Percentiles rank a stretch among this genome's conserved stretches.
phyloP scores from a whole-genome alignment of 2,888 invertebrate genomes.

The Isoperla grammatica region DNA sequence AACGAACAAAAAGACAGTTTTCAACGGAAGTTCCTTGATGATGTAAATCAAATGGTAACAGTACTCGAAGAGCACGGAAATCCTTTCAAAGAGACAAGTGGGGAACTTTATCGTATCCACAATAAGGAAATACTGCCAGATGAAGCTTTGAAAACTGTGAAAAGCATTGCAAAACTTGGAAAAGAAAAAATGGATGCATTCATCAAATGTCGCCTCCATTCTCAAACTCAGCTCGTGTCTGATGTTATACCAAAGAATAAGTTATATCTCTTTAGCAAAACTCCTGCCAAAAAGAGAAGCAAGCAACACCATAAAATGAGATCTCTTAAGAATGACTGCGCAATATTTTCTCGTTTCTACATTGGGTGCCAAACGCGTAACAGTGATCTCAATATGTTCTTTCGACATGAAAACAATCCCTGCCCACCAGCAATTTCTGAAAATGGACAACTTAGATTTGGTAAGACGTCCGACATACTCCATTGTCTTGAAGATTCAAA shows the following conservation, averaged over 20 bases:
- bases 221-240: neutral
- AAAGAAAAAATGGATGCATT: slow-evolving; percentile 13
- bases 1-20: slow-evolving; percentile 22
- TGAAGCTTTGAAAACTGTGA: neutral
- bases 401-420: slow-evolving; percentile 10
- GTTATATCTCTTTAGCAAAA: too few species aligned
- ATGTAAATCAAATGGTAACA: slow-evolving; percentile 19
- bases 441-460: slow-evolving; percentile 13
- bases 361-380: slow-evolving; percentile 19
- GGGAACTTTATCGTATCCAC: slow-evolving; percentile 19
- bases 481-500: neutral
- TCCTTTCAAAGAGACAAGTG: slow-evolving; percentile 20
- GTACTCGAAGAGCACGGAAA: slow-evolving; percentile 21
- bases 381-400: slow-evolving; percentile 11
- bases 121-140: slow-evolving; percentile 18
- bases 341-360: slow-evolving; percentile 15
- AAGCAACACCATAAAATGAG: slow-evolving; percentile 9
- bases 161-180: slow-evolving; percentile 12
- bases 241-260: neutral
- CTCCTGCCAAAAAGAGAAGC: too few species aligned
- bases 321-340: slow-evolving; percentile 11
- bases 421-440: slow-evolving; percentile 16
- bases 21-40: slow-evolving; percentile 17
- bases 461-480: slow-evolving; percentile 14
- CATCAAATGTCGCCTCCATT: neutral